These are phyloP conservation scores for Heterochromis multidens DNA, from an alignment of 2,113 vertebrate species.

Conservation along the genomic window DNA sequence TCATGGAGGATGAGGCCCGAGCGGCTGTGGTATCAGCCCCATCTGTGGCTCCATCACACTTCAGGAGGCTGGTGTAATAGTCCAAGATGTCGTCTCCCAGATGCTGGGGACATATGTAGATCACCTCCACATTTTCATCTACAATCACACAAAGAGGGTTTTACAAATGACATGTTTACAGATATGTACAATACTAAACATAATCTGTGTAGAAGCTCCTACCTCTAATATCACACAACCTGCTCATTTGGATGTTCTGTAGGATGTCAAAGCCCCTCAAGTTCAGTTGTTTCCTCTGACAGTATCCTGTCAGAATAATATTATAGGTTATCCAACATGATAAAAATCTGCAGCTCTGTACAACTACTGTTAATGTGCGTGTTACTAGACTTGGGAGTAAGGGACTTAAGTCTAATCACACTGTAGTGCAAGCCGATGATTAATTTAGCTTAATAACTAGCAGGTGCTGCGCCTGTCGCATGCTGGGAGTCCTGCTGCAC, in stretches of 20 bases:
- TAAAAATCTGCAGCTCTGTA: neutral
- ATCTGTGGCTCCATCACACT: constrained; percentile 76
- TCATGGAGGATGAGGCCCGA: constrained; percentile 67
- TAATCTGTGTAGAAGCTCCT: neutral
- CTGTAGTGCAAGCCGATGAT: constrained; percentile 35
- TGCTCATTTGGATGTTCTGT: constrained; percentile 85
- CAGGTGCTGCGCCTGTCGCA: constrained; percentile 46
- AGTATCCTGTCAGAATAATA: constrained; percentile 73
- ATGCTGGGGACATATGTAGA: constrained; percentile 84
- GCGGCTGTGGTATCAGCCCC: constrained; percentile 67
- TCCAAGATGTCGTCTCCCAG: constrained; percentile 81
- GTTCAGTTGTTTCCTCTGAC: constrained; percentile 64
- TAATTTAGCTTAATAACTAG: constrained; percentile 63
- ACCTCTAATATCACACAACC: constrained; percentile 87
- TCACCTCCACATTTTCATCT: constrained; percentile 89
- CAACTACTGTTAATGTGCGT: neutral
- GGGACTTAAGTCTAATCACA: constrained; percentile 40
- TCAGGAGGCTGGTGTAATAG: constrained; percentile 86
- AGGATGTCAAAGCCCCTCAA: constrained; percentile 72
- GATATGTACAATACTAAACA: neutral
- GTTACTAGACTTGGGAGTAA: neutral
- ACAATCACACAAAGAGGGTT: constrained; percentile 13
- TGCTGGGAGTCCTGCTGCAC: constrained; percentile 46
- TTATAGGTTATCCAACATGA: neutral
- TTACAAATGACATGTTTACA: neutral